Evolutionary conservation across 2,113 vertebrate species (phyloP).

Genomic region (Gobio gobio): DNA sequence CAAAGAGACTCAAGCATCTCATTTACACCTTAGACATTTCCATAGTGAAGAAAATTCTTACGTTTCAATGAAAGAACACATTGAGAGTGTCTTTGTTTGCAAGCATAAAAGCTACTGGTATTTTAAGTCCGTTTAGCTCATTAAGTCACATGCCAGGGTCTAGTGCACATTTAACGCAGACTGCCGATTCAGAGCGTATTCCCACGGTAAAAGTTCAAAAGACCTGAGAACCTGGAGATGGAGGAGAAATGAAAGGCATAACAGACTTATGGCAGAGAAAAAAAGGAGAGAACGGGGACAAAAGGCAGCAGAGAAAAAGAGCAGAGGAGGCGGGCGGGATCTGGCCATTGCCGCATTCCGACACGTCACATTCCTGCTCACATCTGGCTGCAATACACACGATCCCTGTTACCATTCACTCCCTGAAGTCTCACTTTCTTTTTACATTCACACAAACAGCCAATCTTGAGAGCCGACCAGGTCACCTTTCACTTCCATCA

Average conservation of each 20-base stretch:
- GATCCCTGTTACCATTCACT: constrained; percentile 60
- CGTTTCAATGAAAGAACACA: background rate
- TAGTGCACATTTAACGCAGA: constrained; percentile 51
- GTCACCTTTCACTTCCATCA: constrained; percentile 27
- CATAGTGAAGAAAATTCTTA: background rate
- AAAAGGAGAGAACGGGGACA: constrained; percentile 43
- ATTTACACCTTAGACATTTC: constrained; percentile 19
- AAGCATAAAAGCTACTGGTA: constrained; percentile 36
- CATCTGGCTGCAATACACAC: constrained; percentile 82
- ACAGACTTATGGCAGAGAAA: constrained; percentile 30
- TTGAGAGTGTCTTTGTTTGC: constrained; percentile 9
- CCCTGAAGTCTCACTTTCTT: constrained; percentile 57
- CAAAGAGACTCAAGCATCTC: background rate
- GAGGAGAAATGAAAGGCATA: constrained; percentile 55
- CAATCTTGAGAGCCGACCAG: constrained; percentile 13
- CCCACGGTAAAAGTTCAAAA: constrained; percentile 60
- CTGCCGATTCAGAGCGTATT: constrained; percentile 51
- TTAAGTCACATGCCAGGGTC: constrained; percentile 49
- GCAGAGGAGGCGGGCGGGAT: constrained; percentile 52
- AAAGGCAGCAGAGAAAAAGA: constrained; percentile 44
- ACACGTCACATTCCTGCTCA: constrained; percentile 80
- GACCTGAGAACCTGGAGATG: constrained; percentile 53
- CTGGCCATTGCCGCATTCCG: constrained; percentile 75
- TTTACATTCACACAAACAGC: constrained; percentile 56
- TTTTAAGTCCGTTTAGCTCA: constrained; percentile 45